Percentiles rank a stretch among this genome's conserved stretches.
Evolutionary conservation across 2,888 invertebrate genomes (phyloP).

Genomic region (Operophtera brumata): DNA sequence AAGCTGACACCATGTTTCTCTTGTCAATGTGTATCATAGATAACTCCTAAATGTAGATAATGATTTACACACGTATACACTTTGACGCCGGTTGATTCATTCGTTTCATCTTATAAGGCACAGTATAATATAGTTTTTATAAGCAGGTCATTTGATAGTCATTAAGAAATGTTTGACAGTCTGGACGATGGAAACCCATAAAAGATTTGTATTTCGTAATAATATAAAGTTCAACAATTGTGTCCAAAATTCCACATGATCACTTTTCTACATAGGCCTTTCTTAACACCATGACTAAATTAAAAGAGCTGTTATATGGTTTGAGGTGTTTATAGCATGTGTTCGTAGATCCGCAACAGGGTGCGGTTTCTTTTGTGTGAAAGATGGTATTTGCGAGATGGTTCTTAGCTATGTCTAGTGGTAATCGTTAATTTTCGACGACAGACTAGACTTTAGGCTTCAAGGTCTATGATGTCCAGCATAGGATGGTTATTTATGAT

Average conservation of each 20-base stretch:
- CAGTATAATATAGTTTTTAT: constrained; percentile 4
- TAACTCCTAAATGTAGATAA: constrained; percentile 43
- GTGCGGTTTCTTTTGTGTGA: no score
- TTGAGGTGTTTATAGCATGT: no score
- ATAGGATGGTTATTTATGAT: no score
- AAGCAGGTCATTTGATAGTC: constrained; percentile 1
- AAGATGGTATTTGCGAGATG: no score
- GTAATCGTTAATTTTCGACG: no score
- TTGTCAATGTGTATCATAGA: constrained; percentile 42
- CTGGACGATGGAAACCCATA: not conserved
- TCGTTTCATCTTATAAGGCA: constrained; percentile 23
- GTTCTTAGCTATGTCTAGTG: no score
- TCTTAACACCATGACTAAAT: no score
- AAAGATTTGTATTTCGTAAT: not conserved
- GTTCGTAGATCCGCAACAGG: no score
- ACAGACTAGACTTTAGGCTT: no score
- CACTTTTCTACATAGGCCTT: no score
- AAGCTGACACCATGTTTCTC: constrained; percentile 52
- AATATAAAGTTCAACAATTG: not conserved
- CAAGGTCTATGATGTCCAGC: no score
- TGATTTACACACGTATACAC: constrained; percentile 42
- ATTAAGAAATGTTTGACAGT: constrained; percentile 1
- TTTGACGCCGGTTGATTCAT: constrained; percentile 41
- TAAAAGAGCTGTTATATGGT: no score
- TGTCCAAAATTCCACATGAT: constrained; percentile 3